Evolutionary conservation across 2,113 vertebrate genomes (phyloP).

Genomic region (Elgaria multicarinata): DNA sequence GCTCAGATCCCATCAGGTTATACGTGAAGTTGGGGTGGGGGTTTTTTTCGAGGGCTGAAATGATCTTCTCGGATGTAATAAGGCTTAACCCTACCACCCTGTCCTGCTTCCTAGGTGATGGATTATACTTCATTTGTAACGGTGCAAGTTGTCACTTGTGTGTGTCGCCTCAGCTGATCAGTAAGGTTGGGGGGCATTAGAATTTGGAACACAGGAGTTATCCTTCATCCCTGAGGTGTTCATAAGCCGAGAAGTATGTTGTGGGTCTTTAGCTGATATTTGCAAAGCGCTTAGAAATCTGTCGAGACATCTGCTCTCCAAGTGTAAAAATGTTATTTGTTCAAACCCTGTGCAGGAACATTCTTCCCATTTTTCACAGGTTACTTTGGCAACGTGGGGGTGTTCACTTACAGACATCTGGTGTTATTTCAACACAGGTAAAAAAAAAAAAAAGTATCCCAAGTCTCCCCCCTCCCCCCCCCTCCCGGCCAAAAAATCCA

Average conservation of each 20-base stretch:
- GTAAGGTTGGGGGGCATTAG: background rate
- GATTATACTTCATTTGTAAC: background rate
- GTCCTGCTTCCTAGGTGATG: background rate
- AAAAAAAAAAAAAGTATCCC: background rate
- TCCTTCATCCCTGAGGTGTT: background rate
- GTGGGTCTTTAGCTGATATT: slow-evolving; percentile 9
- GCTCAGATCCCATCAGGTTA: too few relatives aligned
- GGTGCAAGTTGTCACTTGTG: background rate
- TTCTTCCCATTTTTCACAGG: slow-evolving; percentile 26
- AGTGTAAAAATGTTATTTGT: slow-evolving; percentile 38
- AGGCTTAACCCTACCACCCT: background rate
- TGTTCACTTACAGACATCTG: slow-evolving; percentile 35
- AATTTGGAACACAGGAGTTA: background rate
- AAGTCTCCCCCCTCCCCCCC: background rate
- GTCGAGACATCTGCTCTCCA: slow-evolving; percentile 31
- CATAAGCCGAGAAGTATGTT: slow-evolving; percentile 3
- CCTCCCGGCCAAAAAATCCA: background rate
- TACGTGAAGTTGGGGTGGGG: too few relatives aligned
- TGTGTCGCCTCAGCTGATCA: background rate
- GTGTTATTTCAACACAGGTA: slow-evolving; percentile 25
- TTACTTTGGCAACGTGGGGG: slow-evolving; percentile 40
- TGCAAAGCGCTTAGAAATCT: slow-evolving; percentile 26
- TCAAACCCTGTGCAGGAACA: slow-evolving; percentile 11
- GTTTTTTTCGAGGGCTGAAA: background rate
- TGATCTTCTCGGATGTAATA: background rate